Evolutionary conservation across 2,113 vertebrate genomes (phyloP), one percentile per base, ranked within the genome.

Genomic region (Urocolius indicus): DNA sequence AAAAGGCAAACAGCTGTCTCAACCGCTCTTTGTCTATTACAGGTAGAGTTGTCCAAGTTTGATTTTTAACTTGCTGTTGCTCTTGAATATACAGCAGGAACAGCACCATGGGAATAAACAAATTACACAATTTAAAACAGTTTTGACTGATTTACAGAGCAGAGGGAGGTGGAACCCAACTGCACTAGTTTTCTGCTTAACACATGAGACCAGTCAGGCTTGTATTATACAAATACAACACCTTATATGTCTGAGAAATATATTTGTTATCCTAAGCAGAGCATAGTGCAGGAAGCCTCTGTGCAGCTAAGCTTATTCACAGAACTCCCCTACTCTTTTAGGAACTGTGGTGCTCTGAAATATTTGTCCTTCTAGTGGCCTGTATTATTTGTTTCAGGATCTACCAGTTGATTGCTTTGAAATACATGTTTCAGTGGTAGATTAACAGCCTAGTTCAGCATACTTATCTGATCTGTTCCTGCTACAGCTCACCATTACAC

Each of bases 101-200:
- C 6, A 61, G 15, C 22, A 34, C 29, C 16, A 74, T 23, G 51
- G 67, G 48, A 86, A 76, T 80, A 91, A 88, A 62, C 32, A 87
- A 93, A 91, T 93, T 55, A 74, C n/a, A 11, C 34, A 41, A 52
- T 80, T 89, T 95, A 61, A 80, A 96, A 66, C 20, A 17, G 38
- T 75, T 95, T 83, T 36, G n/a, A 17, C 38, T 72, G 63, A 67
- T 61, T 77, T 27, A 76, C 4, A 2, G 54, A 85, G 15, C 30
- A 80, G 66, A 10, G 32, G 36, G 54, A 79, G 54, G 41, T 49
- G 66, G 49, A 63, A 49, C 19, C 9, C 21, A 32, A 23, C 9
- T 54, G 45, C 73, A 54, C 30, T 45, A 11, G 16, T 36, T 73
- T 75, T 65, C 62, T 90, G 34, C 23, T 49, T 75, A 51, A 43